Evolutionary conservation across 1,140 invertebrate genomes (phyloP).

Genomic region (Xylocopa sonorina): DNA sequence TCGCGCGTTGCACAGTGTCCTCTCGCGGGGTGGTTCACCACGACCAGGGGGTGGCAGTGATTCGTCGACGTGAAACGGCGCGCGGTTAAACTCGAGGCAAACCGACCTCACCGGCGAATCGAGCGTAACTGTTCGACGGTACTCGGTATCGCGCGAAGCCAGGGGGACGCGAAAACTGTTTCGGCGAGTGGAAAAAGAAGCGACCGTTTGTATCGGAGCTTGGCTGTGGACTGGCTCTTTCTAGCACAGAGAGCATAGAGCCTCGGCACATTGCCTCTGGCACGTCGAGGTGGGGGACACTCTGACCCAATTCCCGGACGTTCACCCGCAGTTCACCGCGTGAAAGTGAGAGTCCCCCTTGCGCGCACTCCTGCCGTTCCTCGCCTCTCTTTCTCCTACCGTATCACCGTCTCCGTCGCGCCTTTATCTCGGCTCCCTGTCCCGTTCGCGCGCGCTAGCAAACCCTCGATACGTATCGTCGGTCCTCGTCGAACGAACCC

Average conservation of each 20-base stretch:
- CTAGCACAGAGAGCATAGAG: conserved; percentile 78
- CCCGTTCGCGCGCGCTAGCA: conserved; percentile 40
- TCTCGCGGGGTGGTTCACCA: too few species aligned
- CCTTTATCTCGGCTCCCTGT: conserved; percentile 19
- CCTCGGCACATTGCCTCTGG: conserved; percentile 79
- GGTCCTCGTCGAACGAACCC: conserved; percentile 32
- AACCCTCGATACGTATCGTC: conserved; percentile 52
- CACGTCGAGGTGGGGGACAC: conserved; percentile 79
- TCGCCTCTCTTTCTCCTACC: conserved; percentile 4
- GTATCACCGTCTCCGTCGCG: conserved; percentile 16
- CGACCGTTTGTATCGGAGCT: conserved; percentile 79
- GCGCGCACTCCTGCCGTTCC: conserved; percentile 57
- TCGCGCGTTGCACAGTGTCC: too few species aligned
- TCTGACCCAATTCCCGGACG: conserved; percentile 83
- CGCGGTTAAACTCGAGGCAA: too few species aligned
- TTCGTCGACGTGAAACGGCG: too few species aligned
- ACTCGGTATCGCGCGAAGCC: conserved; percentile 32
- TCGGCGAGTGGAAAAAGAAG: conserved; percentile 51
- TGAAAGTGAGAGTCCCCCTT: conserved; percentile 82
- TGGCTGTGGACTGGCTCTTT: conserved; percentile 80
- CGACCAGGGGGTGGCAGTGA: too few species aligned
- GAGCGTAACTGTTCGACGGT: conserved; percentile 30
- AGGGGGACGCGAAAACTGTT: conserved; percentile 59
- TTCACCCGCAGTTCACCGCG: conserved; percentile 82
- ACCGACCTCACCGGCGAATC: conserved; percentile 43